Base-by-base conservation (phyloP, 1,140 invertebrate species). In the Brachionus calyciflorus region DNA sequence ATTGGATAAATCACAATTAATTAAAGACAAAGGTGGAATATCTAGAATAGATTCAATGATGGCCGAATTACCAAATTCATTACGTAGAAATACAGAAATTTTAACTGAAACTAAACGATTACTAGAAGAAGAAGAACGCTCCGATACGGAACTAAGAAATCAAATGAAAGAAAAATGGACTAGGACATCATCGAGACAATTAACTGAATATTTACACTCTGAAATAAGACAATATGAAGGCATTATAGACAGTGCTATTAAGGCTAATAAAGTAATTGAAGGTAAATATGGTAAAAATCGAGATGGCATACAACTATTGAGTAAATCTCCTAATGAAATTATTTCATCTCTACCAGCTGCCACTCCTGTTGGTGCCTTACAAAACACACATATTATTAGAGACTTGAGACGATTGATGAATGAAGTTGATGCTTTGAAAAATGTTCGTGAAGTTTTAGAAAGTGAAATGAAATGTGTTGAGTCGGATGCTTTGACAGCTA, bases 71-170 rank as follows among this genome's bases (percentile, higher is more conserved):
- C 96, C 96, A 0, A 91, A 93, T 78, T 86, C 96, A 46, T 87
- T 98, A 40, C 90, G 91, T 82, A 87, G 96, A 77, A 99, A 99
- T 85, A 90, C 90, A 76, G 96, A 99, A 85, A 96, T 99, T 78
- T 87, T 99, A 0, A 90, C 95, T 83, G 96, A 98, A 89, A 89
- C 91, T 49, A 91, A 94, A 78, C 88, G 91, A 79, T 88, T 96
- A 88, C 84, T 99, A 53, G 89, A 90, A 80, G 94, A 98, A 83
- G 96, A 99, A 86, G 90, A 91, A 79, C 88, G 91, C 77, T 92
- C 93, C 0, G 96, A 99, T 83, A 89, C 91, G 80, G 90, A 93
- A 81, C 86, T 98, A 55, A 87, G 91, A 78, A 84, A 87, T 55
- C 95, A 98, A 86, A 97, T 98, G 82, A 93, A 92, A 81, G 86